These are phyloP conservation scores for Parotocinclus haroldoi DNA, from an alignment of 2,797 vertebrate genomes.

Conservation along the genomic window DNA sequence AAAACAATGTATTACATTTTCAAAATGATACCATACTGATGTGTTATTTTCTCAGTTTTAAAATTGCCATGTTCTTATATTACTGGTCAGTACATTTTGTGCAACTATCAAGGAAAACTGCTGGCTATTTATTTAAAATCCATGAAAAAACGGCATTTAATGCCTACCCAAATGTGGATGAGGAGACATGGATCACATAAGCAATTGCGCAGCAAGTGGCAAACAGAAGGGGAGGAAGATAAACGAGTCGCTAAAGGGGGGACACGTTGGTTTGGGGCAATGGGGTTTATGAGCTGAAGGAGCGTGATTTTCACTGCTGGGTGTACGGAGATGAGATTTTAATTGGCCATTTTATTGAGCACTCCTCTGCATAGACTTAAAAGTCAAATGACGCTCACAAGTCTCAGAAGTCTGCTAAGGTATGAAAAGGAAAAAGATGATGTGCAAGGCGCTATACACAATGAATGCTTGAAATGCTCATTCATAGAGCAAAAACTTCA, in stretches of 20 bases:
- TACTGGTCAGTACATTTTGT: neutral
- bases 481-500: no score
- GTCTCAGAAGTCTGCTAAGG: neutral
- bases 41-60: no score
- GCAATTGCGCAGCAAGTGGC: neutral
- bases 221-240: slow-evolving; percentile 1
- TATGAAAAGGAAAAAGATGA: neutral
- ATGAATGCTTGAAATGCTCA: no score
- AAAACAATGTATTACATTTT: no score
- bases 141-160: neutral
- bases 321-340: slow-evolving; percentile 40
- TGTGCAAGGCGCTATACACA: neutral
- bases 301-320: slow-evolving; percentile 35
- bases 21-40: neutral
- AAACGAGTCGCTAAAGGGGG: neutral
- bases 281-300: slow-evolving; percentile 31
- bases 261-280: neutral
- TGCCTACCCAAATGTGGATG: neutral
- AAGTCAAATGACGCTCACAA: slow-evolving; percentile 10
- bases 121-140: neutral
- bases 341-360: slow-evolving; percentile 43
- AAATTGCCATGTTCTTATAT: neutral
- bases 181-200: neutral
- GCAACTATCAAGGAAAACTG: neutral
- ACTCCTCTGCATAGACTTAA: slow-evolving; percentile 15